Conservation (phyloP, 2,113 vertebrate genomes). For the Puma concolor region DNA sequence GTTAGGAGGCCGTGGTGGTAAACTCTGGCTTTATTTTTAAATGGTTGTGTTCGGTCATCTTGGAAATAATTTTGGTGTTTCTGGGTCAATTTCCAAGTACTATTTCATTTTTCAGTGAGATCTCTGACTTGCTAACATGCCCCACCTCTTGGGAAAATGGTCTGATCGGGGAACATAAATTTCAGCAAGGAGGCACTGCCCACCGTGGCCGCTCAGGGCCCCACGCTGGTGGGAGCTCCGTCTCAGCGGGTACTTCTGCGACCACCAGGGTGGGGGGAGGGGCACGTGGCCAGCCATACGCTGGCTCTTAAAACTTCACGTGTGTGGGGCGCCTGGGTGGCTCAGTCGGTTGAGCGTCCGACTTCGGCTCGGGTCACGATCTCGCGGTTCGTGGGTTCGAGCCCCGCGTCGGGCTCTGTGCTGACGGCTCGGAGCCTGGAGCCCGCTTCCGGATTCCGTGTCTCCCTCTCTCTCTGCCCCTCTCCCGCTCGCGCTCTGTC, state of each 20-base stretch:
- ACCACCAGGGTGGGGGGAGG: accelerated
- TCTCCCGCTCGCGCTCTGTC: no score
- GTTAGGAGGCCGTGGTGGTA: not conserved
- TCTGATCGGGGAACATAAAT: not conserved
- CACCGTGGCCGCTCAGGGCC: accelerated
- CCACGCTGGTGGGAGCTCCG: accelerated
- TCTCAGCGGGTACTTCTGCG: no score
- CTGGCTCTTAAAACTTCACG: not conserved
- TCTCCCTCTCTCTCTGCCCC: no score
- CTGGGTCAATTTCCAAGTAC: not conserved
- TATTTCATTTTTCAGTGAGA: not conserved
- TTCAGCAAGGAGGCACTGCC: not conserved
- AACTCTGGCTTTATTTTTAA: not conserved
- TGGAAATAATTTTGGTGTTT: not conserved
- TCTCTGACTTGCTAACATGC: not conserved
- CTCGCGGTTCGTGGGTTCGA: no score
- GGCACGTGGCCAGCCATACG: not conserved
- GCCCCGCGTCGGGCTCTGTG: no score
- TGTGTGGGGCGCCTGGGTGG: no score
- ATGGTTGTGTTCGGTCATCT: not conserved
- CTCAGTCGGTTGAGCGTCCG: no score
- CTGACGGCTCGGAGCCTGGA: no score
- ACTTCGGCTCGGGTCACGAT: no score
- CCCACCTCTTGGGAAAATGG: not conserved
- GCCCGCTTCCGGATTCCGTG: no score